phyloP scores from a whole-genome alignment of 1,140 invertebrate species.

The Amyelois transitella region DNA sequence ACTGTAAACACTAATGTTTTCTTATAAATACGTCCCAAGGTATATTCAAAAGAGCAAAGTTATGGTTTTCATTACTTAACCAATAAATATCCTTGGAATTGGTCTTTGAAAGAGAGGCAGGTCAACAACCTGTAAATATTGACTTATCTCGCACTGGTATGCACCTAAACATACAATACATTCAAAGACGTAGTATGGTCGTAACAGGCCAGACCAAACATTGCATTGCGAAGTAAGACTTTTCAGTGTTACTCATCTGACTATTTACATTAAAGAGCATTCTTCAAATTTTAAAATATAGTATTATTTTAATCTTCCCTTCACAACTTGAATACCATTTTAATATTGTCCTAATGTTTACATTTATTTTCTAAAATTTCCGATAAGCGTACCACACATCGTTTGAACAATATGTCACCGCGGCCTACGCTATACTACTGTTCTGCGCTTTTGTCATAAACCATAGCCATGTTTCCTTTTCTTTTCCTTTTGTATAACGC shows the following conservation, averaged over 20 bases:
- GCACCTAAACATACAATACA: constrained; percentile 29
- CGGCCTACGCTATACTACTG: constrained; percentile 27
- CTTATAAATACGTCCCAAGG: neutral
- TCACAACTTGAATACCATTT: too few relatives aligned
- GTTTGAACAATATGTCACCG: constrained; percentile 13
- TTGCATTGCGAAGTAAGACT: constrained; percentile 6
- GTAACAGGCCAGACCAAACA: neutral
- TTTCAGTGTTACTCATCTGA: too few relatives aligned
- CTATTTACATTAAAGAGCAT: too few relatives aligned
- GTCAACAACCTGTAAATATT: constrained; percentile 58
- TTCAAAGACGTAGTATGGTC: neutral
- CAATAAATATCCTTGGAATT: constrained; percentile 1
- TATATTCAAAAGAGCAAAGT: neutral
- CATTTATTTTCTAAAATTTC: too few relatives aligned
- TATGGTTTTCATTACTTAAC: constrained; percentile 10
- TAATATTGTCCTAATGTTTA: too few relatives aligned
- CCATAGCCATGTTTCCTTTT: constrained; percentile 19
- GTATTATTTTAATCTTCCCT: too few relatives aligned
- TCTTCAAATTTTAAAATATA: too few relatives aligned
- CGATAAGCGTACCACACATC: constrained; percentile 13
- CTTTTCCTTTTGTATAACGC: constrained; percentile 9
- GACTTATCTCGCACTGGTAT: constrained; percentile 39
- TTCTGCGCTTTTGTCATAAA: constrained; percentile 23
- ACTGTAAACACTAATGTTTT: neutral
- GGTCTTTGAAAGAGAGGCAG: constrained; percentile 22